These are phyloP conservation scores for Acanthopagrus latus DNA, from an alignment of 2,797 vertebrate genomes.

Conservation along the genomic window DNA sequence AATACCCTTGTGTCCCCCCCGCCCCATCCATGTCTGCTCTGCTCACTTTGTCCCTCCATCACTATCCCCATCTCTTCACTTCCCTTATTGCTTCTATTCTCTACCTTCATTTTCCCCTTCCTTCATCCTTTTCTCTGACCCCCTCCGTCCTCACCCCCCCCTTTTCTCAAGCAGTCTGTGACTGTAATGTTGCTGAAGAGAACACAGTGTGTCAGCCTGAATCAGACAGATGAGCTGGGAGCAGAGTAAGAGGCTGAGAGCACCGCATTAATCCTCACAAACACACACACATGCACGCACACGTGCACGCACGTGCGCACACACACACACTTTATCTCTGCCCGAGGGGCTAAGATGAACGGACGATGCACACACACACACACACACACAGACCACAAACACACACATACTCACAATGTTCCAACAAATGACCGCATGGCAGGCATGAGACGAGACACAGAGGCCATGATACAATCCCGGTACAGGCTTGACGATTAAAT, in stretches of 20 bases:
- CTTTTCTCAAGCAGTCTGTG: conserved; percentile 68
- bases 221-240: conserved; percentile 84
- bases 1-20: conserved; percentile 50
- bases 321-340: conserved; percentile 49
- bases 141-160: conserved; percentile 24
- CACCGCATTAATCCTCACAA: conserved; percentile 72
- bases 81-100: conserved; percentile 48
- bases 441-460: conserved; percentile 49
- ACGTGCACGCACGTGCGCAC: conserved; percentile 13
- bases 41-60: conserved; percentile 42
- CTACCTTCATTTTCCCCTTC: conserved; percentile 51
- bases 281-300: conserved; percentile 35
- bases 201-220: conserved; percentile 82
- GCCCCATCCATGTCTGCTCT: conserved; percentile 59
- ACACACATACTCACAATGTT: conserved; percentile 37
- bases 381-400: conserved; percentile 4
- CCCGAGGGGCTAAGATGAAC: conserved; percentile 56
- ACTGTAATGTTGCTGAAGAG: conserved; percentile 81
- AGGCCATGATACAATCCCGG: conserved; percentile 36
- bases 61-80: conserved; percentile 60
- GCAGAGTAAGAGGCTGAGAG: conserved; percentile 81
- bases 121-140: conserved; percentile 25
- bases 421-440: conserved; percentile 60
- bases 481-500: background rate
- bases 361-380: conserved; percentile 28